Percentiles rank a stretch among this genome's conserved stretches.
Conservation (phyloP, 2,113 vertebrate species). For the Rhabdornis inornatus region DNA sequence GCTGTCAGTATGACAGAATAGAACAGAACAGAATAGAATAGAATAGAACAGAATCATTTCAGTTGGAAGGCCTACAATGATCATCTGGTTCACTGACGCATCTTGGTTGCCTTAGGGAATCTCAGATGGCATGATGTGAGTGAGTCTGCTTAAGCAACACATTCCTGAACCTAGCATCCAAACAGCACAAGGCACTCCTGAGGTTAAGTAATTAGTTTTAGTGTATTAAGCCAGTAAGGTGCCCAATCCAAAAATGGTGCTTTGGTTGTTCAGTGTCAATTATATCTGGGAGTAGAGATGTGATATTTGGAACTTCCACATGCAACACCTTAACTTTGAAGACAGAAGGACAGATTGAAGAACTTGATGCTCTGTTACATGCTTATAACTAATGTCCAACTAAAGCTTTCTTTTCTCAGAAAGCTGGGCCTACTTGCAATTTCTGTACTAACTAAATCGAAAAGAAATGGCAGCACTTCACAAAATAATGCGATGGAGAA, state of each 20-base stretch:
- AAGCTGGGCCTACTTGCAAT: neutral
- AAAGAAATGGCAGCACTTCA: neutral
- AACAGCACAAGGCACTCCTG: neutral
- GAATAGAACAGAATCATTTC: neutral
- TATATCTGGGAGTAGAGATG: neutral
- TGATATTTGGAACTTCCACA: neutral
- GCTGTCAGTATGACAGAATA: neutral
- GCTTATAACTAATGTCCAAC: neutral
- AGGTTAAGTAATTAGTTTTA: neutral
- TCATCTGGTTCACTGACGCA: neutral
- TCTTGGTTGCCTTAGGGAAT: neutral
- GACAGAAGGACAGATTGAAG: neutral
- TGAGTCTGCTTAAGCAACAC: neutral
- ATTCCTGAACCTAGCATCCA: neutral
- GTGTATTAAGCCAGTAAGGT: neutral
- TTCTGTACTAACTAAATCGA: neutral
- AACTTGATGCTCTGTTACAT: neutral
- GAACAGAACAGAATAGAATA: neutral
- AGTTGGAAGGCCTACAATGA: neutral
- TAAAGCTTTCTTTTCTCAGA: neutral
- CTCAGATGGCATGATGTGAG: neutral
- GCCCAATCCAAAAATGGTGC: neutral
- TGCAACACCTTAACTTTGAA: neutral
- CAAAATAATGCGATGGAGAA: neutral
- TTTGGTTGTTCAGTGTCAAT: neutral